These are phyloP conservation scores for Ophioninae sp. DNA, from an alignment of 2,888 invertebrate genomes.

Conservation along the genomic window DNA sequence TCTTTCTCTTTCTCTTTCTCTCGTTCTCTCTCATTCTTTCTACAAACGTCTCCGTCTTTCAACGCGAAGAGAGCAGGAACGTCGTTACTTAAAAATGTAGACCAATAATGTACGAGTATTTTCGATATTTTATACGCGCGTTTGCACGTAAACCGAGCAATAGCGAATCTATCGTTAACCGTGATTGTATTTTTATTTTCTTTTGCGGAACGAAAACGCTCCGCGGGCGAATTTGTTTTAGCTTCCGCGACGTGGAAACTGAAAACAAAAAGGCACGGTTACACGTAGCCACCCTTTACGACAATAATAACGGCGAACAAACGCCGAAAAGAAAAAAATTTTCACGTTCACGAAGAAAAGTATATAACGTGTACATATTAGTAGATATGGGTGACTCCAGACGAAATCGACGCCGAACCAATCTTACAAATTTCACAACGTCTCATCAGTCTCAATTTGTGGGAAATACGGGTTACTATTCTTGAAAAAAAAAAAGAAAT, in stretches of 20 bases:
- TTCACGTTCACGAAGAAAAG: slow-evolving; percentile 6
- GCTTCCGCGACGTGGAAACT: background rate
- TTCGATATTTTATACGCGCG: slow-evolving; percentile 51
- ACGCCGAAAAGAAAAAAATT: background rate
- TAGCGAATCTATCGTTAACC: slow-evolving; percentile 36
- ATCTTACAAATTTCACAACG: background rate
- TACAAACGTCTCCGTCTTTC: background rate
- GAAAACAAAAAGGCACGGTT: background rate
- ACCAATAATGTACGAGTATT: slow-evolving; percentile 39
- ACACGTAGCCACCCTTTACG: background rate
- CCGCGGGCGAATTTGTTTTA: background rate
- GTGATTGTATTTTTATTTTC: slow-evolving; percentile 40
- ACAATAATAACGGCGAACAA: background rate
- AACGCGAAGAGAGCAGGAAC: slow-evolving; percentile 16
- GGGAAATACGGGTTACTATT: background rate
- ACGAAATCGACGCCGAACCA: background rate
- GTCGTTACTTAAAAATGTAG: slow-evolving; percentile 66
- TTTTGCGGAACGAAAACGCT: background rate
- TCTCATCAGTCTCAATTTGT: background rate
- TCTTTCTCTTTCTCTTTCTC: background rate
- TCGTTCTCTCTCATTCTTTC: background rate
- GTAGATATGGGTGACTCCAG: background rate
- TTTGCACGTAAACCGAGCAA: slow-evolving; percentile 52
- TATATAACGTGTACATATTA: slow-evolving; percentile 1
- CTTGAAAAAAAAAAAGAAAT: background rate